Evolutionary conservation across 2,888 invertebrate species (phyloP).

Genomic region (Drosophila vallismaia): DNA sequence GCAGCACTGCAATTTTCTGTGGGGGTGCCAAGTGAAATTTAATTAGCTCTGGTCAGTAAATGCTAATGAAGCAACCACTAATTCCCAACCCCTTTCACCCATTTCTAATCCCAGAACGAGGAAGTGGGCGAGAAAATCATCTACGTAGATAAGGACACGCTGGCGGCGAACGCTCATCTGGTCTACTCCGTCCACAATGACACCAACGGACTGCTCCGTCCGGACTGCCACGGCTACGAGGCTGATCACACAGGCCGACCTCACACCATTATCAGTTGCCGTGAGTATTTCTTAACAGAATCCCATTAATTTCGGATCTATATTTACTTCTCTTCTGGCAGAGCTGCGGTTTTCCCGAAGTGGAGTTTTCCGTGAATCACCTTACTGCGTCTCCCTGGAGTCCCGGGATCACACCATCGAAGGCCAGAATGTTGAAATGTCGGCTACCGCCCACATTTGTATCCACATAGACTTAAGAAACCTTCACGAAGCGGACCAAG

Average conservation of each 20-base stretch:
- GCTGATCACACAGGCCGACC: constrained; percentile 81
- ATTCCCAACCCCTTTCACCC: neutral
- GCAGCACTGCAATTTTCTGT: constrained; percentile 45
- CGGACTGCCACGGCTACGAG: constrained; percentile 81
- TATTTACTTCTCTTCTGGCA: constrained; percentile 36
- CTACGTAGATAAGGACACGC: constrained; percentile 82
- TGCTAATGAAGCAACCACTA: constrained; percentile 60
- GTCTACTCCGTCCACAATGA: constrained; percentile 81
- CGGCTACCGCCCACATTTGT: constrained; percentile 83
- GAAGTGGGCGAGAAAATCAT: constrained; percentile 81
- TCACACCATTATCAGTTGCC: constrained; percentile 82
- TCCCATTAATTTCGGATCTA: neutral
- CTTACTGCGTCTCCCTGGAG: constrained; percentile 85
- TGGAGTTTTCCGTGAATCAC: constrained; percentile 80
- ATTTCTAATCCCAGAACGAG: constrained; percentile 66
- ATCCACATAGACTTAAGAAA: constrained; percentile 79
- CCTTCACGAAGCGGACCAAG: constrained; percentile 80
- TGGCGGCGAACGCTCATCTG: constrained; percentile 79
- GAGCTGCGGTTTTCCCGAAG: constrained; percentile 81
- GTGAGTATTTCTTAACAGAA: constrained; percentile 66
- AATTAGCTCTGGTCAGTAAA: constrained; percentile 71
- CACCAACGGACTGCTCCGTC: constrained; percentile 70
- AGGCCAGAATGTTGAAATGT: constrained; percentile 40
- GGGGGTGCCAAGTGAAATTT: constrained; percentile 55
- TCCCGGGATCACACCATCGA: constrained; percentile 85